These are phyloP conservation scores for Junonia oenone DNA, from an alignment of 2,888 invertebrate species.

Conservation along the genomic window DNA sequence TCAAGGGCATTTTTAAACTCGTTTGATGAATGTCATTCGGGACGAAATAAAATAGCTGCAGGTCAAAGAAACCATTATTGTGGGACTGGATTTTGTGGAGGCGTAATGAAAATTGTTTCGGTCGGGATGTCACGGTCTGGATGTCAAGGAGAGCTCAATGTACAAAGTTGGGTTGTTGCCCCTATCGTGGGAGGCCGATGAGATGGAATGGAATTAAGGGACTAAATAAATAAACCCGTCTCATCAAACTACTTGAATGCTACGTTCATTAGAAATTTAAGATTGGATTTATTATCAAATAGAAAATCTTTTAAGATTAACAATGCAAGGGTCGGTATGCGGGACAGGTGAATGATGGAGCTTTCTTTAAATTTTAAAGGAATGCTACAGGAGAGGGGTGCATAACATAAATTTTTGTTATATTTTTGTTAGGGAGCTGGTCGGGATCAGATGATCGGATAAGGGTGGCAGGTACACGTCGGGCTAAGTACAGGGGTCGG, in stretches of 20 bases:
- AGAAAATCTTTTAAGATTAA: conserved; percentile 47
- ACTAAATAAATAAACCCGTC: conserved; percentile 22
- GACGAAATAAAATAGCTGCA: conserved; percentile 45
- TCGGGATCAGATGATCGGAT: conserved; percentile 60
- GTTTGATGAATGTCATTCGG: conserved; percentile 52
- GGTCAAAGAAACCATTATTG: conserved; percentile 65
- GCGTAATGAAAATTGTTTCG: conserved; percentile 62
- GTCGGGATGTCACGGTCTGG: conserved; percentile 47
- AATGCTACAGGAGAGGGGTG: conserved; percentile 61
- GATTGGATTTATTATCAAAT: conserved; percentile 31
- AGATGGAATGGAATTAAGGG: conserved; percentile 35
- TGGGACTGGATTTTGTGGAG: conserved; percentile 51
- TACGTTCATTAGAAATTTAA: conserved; percentile 16
- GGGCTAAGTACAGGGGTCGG: conserved; percentile 32
- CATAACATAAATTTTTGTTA: conserved; percentile 47
- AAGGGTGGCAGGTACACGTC: conserved; percentile 61
- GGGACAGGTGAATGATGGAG: conserved; percentile 65
- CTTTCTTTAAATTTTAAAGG: conserved; percentile 47
- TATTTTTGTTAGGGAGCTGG: conserved; percentile 40
- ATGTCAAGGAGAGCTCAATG: conserved; percentile 56
- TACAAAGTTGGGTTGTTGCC: conserved; percentile 50
- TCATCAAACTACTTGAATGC: conserved; percentile 19
- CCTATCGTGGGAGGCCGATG: conserved; percentile 36
- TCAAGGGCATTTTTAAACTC: conserved; percentile 51
- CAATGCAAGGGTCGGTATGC: conserved; percentile 49